phyloP scores from a whole-genome alignment of 2,888 invertebrate genomes.

The Lypha dubia region DNA sequence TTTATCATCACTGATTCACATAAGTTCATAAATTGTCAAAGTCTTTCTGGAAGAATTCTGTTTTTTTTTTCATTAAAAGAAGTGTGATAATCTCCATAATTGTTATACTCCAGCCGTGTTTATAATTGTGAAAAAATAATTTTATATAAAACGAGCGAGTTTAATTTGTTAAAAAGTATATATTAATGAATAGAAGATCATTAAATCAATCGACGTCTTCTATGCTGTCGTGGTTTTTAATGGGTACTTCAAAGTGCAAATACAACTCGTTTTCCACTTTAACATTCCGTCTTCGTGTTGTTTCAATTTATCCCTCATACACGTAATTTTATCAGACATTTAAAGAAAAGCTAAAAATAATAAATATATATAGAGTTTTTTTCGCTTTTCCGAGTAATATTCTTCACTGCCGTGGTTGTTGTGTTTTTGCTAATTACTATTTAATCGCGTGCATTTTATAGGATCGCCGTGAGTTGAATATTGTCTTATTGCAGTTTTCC shows the following conservation, averaged over 20 bases:
- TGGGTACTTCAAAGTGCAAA: constrained; percentile 65
- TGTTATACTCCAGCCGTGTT: constrained; percentile 38
- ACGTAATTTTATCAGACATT: constrained; percentile 57
- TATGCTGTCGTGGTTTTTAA: constrained; percentile 58
- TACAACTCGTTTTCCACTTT: constrained; percentile 75
- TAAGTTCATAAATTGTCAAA: constrained; percentile 58
- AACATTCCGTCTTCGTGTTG: constrained; percentile 62
- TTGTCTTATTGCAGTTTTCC: constrained; percentile 11
- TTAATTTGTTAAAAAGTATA: constrained; percentile 35
- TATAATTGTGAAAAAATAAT: constrained; percentile 16
- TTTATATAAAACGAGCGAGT: constrained; percentile 23
- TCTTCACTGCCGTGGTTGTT: not conserved
- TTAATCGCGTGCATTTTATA: not conserved
- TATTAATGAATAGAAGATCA: constrained; percentile 79
- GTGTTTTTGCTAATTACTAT: not conserved
- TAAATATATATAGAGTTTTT: constrained; percentile 16
- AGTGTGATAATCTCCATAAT: not conserved
- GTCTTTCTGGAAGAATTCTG: not conserved
- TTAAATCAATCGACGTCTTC: constrained; percentile 60
- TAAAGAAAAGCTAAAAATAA: constrained; percentile 7
- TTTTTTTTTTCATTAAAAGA: constrained; percentile 2
- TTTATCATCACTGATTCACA: too few relatives aligned
- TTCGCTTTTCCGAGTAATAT: constrained; percentile 15
- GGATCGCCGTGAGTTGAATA: not conserved
- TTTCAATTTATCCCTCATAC: constrained; percentile 36